phyloP scores from a whole-genome alignment of 2,888 invertebrate genomes.

The Cabera pusaria region DNA sequence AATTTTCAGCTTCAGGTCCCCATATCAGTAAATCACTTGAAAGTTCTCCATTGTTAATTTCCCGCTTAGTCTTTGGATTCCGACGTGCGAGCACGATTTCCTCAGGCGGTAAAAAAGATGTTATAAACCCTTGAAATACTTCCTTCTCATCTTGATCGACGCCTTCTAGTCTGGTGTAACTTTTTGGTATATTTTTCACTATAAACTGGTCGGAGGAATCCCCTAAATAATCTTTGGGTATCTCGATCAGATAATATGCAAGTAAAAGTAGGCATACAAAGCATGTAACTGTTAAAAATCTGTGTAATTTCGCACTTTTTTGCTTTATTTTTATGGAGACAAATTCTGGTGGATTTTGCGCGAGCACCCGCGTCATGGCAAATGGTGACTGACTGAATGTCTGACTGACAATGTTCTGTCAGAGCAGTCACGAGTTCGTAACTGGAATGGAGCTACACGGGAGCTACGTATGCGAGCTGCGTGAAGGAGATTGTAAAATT shows the following conservation, averaged over 20 bases:
- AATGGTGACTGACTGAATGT: slow-evolving; percentile 50
- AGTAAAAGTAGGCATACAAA: slow-evolving; percentile 43
- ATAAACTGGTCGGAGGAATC: slow-evolving; percentile 65
- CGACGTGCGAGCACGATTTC: slow-evolving; percentile 68
- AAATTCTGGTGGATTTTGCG: slow-evolving; percentile 50
- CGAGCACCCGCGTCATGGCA: slow-evolving; percentile 73
- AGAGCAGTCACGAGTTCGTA: slow-evolving; percentile 45
- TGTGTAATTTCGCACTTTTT: slow-evolving; percentile 55
- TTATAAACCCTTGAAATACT: slow-evolving; percentile 84
- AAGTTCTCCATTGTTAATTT: slow-evolving; percentile 50
- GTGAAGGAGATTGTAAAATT: slow-evolving; percentile 53
- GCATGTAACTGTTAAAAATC: slow-evolving; percentile 47
- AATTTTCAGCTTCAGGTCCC: slow-evolving; percentile 43
- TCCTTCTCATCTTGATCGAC: slow-evolving; percentile 82
- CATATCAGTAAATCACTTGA: slow-evolving; percentile 60
- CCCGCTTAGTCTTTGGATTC: slow-evolving; percentile 38
- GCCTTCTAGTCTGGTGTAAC: slow-evolving; percentile 62
- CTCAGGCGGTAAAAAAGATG: slow-evolving; percentile 84
- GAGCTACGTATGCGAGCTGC: slow-evolving; percentile 42
- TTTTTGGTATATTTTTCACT: slow-evolving; percentile 61
- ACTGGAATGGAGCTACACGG: slow-evolving; percentile 35
- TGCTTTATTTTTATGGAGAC: slow-evolving; percentile 52
- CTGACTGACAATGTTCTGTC: slow-evolving; percentile 40
- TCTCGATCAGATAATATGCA: slow-evolving; percentile 52
- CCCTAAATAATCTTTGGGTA: slow-evolving; percentile 50